Evolutionary conservation across 1,140 invertebrate species (phyloP).

Genomic region (Lordiphosa clarofinis): DNA sequence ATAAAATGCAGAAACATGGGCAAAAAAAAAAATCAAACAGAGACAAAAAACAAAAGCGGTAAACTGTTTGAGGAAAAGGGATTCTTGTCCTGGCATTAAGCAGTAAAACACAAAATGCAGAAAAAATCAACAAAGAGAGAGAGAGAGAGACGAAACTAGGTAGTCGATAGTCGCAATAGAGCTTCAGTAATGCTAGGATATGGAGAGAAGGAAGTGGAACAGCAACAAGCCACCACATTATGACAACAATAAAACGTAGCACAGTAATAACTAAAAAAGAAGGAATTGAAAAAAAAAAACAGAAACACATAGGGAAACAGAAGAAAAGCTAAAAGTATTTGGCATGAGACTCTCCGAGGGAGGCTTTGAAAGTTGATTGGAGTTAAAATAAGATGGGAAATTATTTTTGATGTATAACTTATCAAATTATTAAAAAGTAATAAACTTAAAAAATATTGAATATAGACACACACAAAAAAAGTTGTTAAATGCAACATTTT

Average conservation of each 20-base stretch:
- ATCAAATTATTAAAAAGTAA: no score
- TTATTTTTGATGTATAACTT: no score
- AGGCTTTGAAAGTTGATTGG: background rate
- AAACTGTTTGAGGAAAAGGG: background rate
- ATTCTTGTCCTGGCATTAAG: conserved; percentile 40
- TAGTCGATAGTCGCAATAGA: conserved; percentile 45
- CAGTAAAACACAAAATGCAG: conserved; percentile 30
- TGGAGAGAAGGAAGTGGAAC: conserved; percentile 5
- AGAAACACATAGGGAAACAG: conserved; percentile 8
- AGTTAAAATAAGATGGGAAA: no score
- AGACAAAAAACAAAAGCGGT: background rate
- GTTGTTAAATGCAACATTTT: no score
- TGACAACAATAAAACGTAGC: conserved; percentile 67
- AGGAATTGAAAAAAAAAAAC: conserved; percentile 6
- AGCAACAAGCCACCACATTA: conserved; percentile 67
- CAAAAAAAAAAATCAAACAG: conserved; percentile 20
- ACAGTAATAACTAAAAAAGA: conserved; percentile 36
- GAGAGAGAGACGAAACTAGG: conserved; percentile 6
- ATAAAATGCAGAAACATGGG: background rate
- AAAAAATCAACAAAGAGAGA: background rate
- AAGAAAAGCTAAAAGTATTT: background rate
- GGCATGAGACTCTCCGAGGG: background rate
- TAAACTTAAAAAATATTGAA: no score
- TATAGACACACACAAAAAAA: no score
- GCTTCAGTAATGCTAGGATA: conserved; percentile 35